Base-by-base conservation (phyloP, 1,140 invertebrate genomes). In the Melipona quadrifasciata region DNA sequence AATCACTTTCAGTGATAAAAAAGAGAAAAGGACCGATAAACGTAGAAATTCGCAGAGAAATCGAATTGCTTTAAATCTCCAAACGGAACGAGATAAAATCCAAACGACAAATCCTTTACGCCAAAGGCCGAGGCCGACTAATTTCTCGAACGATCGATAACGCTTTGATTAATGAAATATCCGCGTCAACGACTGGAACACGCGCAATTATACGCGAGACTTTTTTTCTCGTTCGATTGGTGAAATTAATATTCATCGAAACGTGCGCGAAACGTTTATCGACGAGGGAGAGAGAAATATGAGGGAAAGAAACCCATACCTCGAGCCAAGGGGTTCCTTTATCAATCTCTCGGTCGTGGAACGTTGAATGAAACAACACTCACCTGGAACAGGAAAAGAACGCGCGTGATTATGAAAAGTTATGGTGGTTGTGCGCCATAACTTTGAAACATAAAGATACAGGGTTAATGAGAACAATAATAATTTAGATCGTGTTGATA, bases 341-440 rank as follows among this genome's bases (percentile, higher is more conserved):
- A 55, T 39, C 72, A 27, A 39, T 76, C 47, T 82, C 51, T 2
- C 64, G 31, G 4, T 12, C 14, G 6, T 6, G 21, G 51, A 39
- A 47, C 31, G 24, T 82, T 77, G 16, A 77, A 68, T 31, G n/a
- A 51, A 53, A 47, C 14, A 47, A 57, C 58, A 75, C 80, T 82
- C 51, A 82, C 80, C 80, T 82, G 73, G 10, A 82, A 82, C 51
- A 57, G 24, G 74, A 82, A 86, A 78, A 27, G 11, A 65, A 61
- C 3, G 39, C 39, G 55, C 55, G 55, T 3, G 64, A 0, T 27
- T 72, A 51, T 8, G 5, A 12, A 72, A 51, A 6, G 39, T n/a
- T n/a, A n/a, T 2, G 6, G 1, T 0, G 17, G 2, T n/a, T 47
- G 8, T 8, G 39, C 39, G 39, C 39, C 39, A n/a, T n/a, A 47